A percentile compares a stretch with the other conserved stretches of the same genome.
These are phyloP conservation scores for Brachypteracias leptosomus DNA, from an alignment of 2,113 vertebrate species.

Conservation along the genomic window DNA sequence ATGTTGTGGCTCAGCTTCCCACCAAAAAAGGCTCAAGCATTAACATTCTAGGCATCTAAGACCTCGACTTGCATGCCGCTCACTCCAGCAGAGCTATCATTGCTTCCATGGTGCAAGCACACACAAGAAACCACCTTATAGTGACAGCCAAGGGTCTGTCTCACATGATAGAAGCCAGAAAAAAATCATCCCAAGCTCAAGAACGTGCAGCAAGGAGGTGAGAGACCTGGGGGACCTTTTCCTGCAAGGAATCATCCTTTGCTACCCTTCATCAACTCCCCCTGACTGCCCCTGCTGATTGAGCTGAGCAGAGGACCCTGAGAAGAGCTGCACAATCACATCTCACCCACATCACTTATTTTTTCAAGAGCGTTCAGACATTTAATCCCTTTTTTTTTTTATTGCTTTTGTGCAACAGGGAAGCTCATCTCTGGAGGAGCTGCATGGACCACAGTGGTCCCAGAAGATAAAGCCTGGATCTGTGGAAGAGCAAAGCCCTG, in stretches of 20 bases:
- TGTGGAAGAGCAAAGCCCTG: not conserved
- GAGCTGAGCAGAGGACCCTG: not conserved
- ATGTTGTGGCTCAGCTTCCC: not conserved
- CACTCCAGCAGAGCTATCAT: not conserved
- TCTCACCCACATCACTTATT: not conserved
- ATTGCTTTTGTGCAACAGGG: too few relatives aligned
- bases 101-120: not conserved
- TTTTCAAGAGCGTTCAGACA: not conserved
- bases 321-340: not conserved
- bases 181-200: not conserved
- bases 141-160: not conserved
- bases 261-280: not conserved
- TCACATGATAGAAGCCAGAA: not conserved
- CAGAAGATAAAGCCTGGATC: not conserved
- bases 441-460: not conserved
- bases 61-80: not conserved
- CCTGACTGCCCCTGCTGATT: not conserved
- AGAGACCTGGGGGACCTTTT: not conserved
- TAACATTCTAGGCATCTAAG: not conserved
- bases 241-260: not conserved
- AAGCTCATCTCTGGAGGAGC: not conserved
- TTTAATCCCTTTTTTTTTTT: too few relatives aligned
- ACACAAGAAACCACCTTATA: not conserved
- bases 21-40: not conserved
- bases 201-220: not conserved